These are phyloP conservation scores for Notiomystis cincta DNA, from an alignment of 2,113 vertebrate species.

Conservation along the genomic window DNA sequence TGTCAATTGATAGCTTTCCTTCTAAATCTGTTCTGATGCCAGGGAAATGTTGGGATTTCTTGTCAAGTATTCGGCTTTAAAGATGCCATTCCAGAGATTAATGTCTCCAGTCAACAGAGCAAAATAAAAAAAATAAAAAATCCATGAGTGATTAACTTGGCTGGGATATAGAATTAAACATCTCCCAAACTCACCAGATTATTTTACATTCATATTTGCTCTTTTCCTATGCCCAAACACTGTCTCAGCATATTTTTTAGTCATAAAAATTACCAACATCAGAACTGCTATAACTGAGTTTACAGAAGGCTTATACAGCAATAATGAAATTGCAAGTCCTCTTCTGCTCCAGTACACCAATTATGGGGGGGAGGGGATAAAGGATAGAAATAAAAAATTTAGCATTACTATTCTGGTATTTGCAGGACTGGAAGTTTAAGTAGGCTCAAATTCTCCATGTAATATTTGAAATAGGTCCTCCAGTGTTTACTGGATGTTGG, in stretches of 20 bases:
- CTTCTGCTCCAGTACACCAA: background rate
- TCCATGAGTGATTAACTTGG: constrained; percentile 9
- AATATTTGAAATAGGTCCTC: background rate
- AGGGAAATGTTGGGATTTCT: background rate
- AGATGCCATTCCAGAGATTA: background rate
- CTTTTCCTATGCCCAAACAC: background rate
- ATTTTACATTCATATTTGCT: constrained; percentile 23
- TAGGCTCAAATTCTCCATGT: background rate
- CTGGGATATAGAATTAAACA: background rate
- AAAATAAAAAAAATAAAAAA: background rate
- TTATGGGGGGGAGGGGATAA: background rate
- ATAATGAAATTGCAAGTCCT: constrained; percentile 1
- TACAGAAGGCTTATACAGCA: constrained; percentile 26
- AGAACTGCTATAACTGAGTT: constrained; percentile 14
- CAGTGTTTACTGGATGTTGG: background rate
- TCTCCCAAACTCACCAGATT: background rate
- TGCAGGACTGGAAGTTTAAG: background rate
- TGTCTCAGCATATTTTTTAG: constrained; percentile 22
- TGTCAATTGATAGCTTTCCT: background rate
- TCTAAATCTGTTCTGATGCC: background rate
- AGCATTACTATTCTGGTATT: background rate
- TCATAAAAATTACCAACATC: constrained; percentile 5
- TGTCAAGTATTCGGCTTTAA: background rate
- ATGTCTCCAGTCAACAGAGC: background rate
- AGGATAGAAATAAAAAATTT: background rate